phyloP scores from a whole-genome alignment of 2,113 vertebrate genomes.

The Morone chrysops region DNA sequence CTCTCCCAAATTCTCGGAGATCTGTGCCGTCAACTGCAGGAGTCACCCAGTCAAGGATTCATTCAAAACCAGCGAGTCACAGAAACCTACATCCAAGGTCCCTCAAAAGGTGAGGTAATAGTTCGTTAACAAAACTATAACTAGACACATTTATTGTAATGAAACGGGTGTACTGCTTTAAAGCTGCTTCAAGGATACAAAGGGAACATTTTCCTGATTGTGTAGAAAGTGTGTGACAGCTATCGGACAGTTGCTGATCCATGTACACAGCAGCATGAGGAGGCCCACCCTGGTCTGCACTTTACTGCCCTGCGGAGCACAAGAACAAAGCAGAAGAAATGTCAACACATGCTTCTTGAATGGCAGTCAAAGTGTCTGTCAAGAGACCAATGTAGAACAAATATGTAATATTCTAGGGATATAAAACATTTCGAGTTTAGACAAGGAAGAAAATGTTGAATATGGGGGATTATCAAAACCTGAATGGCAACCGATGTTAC shows the following conservation, averaged over 20 bases:
- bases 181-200: conserved; percentile 91
- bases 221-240: conserved; percentile 98
- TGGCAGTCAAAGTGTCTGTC: background rate
- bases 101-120: too few species aligned
- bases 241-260: conserved; percentile 97
- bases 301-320: conserved; percentile 92
- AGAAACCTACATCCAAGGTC: background rate
- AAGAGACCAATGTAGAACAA: background rate
- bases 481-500: background rate
- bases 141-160: background rate
- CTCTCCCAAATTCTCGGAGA: conserved; percentile 97
- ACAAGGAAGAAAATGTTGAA: background rate
- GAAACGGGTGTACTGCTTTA: background rate
- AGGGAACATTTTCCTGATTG: conserved; percentile 96
- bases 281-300: conserved; percentile 97
- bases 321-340: conserved; percentile 13
- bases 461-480: background rate
- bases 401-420: background rate
- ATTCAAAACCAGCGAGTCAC: background rate
- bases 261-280: conserved; percentile 97
- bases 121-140: background rate
- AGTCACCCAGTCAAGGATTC: conserved; percentile 83
- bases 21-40: conserved; percentile 95
- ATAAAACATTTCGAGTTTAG: background rate
- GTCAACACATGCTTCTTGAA: conserved; percentile 1